Base-by-base conservation (phyloP, 2,797 vertebrate species). In the Agapornis canus region DNA sequence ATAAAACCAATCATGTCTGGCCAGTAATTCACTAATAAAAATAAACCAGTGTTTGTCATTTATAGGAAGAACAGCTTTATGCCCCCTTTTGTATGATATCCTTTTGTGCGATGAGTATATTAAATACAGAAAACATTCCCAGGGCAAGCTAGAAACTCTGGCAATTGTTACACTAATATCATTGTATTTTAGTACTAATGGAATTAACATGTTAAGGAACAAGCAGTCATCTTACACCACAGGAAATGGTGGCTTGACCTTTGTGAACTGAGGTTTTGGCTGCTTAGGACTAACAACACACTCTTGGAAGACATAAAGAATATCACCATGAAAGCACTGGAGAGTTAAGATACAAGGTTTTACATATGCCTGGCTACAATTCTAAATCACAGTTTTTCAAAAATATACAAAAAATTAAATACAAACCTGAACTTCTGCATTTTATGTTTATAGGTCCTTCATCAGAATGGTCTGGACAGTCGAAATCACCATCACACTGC, bases 401-500 rank as follows among this genome's bases (percentile, higher is more conserved):
- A 6, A 2, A 19, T 65, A 31, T 31, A 39, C 0, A n/a, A 65
- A 49, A 56, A 51, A 29, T 27, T n/a, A 22, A 66, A 90, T 20
- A 69, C 86, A 2, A 98, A 98, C 99, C 99, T 98, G 99, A 99
- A 94, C 98, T 99, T 97, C 97, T 98, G 97, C 99, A 99, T 97
- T 99, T 99, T 70, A 97, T 97, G 92, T 99, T 99, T 95, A 99
- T 97, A 54, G 99, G 99, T 54, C 99, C 98, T 96, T 99, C 99
- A 91, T 99, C 99, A 76, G 99, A 99, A 97, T 96, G 98, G 97
- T 99, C 99, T 69, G 98, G 98, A 94, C 99, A 99, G 98, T 99
- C 99, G 39, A 99, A 98, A 63, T 99, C 98, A 66, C 99, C 98
- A 26, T 99, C 99, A 94, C 99, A 99, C 92, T 99, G 99, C 99